phyloP scores from a whole-genome alignment of 2,797 vertebrate species.

The Pangasius sanitwongsei region DNA sequence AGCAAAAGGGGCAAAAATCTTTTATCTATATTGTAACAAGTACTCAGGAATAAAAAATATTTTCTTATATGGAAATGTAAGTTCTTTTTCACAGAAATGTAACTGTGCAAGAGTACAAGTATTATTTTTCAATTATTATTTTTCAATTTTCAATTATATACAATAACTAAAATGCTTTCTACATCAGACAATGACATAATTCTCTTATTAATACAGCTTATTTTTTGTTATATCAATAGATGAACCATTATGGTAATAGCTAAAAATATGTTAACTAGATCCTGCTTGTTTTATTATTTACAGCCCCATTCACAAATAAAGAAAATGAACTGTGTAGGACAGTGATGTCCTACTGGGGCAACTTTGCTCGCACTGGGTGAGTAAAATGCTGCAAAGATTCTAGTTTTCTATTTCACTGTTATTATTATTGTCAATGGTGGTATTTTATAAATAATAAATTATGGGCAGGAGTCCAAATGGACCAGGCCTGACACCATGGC shows the following conservation, averaged over 20 bases:
- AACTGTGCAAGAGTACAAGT: not conserved
- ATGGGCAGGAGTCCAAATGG: slow-evolving; percentile 80
- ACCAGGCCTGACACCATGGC: slow-evolving; percentile 75
- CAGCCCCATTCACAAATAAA: slow-evolving; percentile 66
- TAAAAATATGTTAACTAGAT: not conserved
- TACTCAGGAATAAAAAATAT: not conserved
- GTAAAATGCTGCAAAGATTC: slow-evolving; percentile 4
- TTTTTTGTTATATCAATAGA: not conserved
- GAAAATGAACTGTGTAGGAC: slow-evolving; percentile 72
- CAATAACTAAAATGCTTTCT: not conserved
- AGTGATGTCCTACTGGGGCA: slow-evolving; percentile 82
- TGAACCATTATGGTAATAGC: not conserved
- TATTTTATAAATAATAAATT: not conserved
- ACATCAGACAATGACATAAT: not conserved
- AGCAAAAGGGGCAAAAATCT: not conserved
- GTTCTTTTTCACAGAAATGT: not conserved
- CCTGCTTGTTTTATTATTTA: not conserved
- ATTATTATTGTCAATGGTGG: not conserved
- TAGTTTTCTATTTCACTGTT: not conserved
- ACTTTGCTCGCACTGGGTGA: slow-evolving; percentile 83
- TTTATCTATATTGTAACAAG: not conserved
- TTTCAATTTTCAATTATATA: not conserved
- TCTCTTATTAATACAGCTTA: not conserved
- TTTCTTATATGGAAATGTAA: not conserved
- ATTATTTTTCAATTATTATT: not conserved